A percentile compares a stretch with the other conserved stretches of the same genome.
Conservation (phyloP, 2,888 invertebrate species). For the Phaonia tiefii region DNA sequence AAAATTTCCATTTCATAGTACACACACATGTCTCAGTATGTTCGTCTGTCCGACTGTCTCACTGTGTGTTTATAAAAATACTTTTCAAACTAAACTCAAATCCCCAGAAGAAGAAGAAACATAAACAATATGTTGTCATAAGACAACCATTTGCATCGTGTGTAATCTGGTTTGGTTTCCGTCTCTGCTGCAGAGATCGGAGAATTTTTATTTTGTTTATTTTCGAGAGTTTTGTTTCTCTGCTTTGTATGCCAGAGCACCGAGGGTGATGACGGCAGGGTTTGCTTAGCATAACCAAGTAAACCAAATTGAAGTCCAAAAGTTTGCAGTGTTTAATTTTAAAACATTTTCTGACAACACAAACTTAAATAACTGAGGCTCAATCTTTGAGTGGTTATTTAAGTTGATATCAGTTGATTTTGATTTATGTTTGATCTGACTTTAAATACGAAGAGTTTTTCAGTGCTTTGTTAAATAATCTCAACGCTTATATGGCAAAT, state of each 20-base stretch:
- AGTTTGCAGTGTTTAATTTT: too few species aligned
- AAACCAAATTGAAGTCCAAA: constrained; percentile 20
- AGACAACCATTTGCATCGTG: constrained; percentile 30
- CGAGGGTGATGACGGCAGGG: constrained; percentile 33
- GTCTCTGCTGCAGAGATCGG: constrained; percentile 40
- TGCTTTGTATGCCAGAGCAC: constrained; percentile 19
- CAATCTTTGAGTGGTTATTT: too few species aligned
- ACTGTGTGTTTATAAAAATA: constrained; percentile 41
- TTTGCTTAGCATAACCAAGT: constrained; percentile 30
- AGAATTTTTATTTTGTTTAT: constrained; percentile 26
- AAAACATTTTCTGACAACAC: background rate
- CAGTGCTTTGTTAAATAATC: too few species aligned
- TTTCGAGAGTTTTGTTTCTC: constrained; percentile 23
- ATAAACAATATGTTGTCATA: constrained; percentile 63
- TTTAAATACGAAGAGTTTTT: too few species aligned
- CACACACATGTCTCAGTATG: background rate
- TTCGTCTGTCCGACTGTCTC: constrained; percentile 12
- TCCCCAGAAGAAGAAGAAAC: constrained; percentile 49
- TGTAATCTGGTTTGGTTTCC: constrained; percentile 45
- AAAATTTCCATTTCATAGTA: constrained; percentile 25
- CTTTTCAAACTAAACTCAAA: constrained; percentile 38
- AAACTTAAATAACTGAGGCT: too few species aligned
- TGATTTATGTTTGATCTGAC: too few species aligned
- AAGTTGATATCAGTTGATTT: too few species aligned
- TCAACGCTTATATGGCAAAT: too few species aligned